Percentiles rank a stretch among this genome's conserved stretches.
Evolutionary conservation across 2,113 vertebrate genomes (phyloP).

Genomic region (Mesitornis unicolor): DNA sequence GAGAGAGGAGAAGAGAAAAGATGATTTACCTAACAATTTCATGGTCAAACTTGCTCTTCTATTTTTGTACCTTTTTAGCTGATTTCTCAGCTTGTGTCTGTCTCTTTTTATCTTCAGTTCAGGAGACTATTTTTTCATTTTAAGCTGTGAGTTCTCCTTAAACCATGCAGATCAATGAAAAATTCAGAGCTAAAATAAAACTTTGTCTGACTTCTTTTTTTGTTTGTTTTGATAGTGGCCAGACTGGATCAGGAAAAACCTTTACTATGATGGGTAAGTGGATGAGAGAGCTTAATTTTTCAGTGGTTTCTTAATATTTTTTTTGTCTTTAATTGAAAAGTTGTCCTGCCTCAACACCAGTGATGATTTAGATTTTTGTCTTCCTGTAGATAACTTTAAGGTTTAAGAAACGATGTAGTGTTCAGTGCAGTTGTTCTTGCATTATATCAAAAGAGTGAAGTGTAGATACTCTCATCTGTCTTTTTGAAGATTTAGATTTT

Average conservation of each 20-base stretch:
- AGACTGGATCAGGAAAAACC: constrained; percentile 96
- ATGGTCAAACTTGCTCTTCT: not conserved
- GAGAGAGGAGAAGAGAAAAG: not conserved
- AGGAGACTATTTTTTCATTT: not conserved
- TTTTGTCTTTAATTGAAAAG: not conserved
- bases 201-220: not conserved
- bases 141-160: not conserved
- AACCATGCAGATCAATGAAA: not conserved
- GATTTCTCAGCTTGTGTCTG: not conserved
- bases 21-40: not conserved
- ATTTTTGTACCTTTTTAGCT: not conserved
- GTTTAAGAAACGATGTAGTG: not conserved
- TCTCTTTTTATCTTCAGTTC: not conserved
- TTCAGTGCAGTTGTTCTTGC: not conserved
- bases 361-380: not conserved
- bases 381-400: not conserved
- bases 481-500: not conserved
- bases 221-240: constrained; percentile 78
- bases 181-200: not conserved
- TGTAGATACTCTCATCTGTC: not conserved
- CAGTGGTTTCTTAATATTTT: not conserved
- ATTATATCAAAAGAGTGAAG: not conserved
- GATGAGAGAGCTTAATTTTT: not conserved
- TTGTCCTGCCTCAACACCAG: not conserved
- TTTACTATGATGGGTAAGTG: constrained; percentile 96